Conservation (phyloP, 23 tunicate genomes). For the Trididemnum nubilum region DNA sequence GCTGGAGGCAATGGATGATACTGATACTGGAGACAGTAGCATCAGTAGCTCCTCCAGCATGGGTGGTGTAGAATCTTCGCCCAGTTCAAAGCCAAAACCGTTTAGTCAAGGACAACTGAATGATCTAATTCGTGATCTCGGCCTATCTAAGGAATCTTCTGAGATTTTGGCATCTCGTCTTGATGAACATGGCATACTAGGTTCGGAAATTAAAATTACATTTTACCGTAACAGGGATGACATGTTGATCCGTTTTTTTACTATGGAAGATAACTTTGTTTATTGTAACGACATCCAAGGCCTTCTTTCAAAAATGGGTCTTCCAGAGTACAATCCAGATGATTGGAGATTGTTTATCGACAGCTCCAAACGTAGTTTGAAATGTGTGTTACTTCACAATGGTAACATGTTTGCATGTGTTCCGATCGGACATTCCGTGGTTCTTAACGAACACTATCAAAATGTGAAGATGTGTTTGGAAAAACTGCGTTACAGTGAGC, state of each 20-base stretch:
- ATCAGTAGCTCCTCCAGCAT: slow-evolving; percentile 3
- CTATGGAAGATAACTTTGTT: slow-evolving; percentile 6
- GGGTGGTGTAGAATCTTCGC: neutral
- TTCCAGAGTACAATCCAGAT: slow-evolving; percentile 14
- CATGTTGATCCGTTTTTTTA: neutral
- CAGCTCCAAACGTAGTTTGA: slow-evolving; percentile 14
- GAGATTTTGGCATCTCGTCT: slow-evolving; percentile 10
- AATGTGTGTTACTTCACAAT: slow-evolving; percentile 14
- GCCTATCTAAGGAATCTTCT: neutral
- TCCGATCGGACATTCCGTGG: slow-evolving; percentile 16
- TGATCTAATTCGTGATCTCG: slow-evolving; percentile 13
- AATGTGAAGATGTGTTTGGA: slow-evolving; percentile 14
- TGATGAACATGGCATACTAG: slow-evolving; percentile 9
- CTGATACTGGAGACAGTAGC: slow-evolving; percentile 14
- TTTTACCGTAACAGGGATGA: slow-evolving; percentile 10
- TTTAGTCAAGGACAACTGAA: slow-evolving; percentile 22
- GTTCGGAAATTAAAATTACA: slow-evolving; percentile 17
- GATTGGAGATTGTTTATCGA: slow-evolving; percentile 19
- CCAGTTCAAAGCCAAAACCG: slow-evolving; percentile 4
- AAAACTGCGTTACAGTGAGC: slow-evolving; percentile 3
- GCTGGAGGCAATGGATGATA: slow-evolving; percentile 10
- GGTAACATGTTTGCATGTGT: slow-evolving; percentile 15
- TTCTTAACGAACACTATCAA: slow-evolving; percentile 5
- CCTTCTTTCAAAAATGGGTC: slow-evolving; percentile 19
- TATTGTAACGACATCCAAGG: slow-evolving; percentile 9